Base-by-base conservation (phyloP, 2,888 invertebrate genomes). In the Lasioglossum leucozonium region DNA sequence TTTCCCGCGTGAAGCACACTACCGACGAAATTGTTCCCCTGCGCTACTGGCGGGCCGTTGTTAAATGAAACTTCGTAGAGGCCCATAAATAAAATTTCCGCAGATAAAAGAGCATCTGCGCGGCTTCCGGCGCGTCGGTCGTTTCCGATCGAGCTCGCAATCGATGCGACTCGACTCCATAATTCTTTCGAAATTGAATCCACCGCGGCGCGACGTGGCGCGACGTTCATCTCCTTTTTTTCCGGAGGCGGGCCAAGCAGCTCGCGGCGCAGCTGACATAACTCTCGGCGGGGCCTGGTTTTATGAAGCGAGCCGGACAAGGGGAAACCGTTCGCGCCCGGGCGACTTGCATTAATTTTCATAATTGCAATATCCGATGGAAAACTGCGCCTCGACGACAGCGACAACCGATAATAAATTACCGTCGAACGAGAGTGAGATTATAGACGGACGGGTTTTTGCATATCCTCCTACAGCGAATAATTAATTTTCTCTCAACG, bases 401-500 rank as follows among this genome's bases (percentile, higher is more conserved):
- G 51, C 71, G 72, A 44, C 62, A 40, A 47, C 30, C 72, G 77
- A 72, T 73, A 80, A 87, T 82, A 78, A 81, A 86, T 87, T 72
- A 65, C 47, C 51, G 72, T 44, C 62, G 86, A 79, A 81, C 72
- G 69, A 73, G 37, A 51, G 47, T 40, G 51, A 76, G 77, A 86
- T 87, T 86, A 79, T 62, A 80, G 67, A 71, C 34, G 58, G 72
- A 79, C 40, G 26, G 69, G 42, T 83, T 86, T 83, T 86, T 82
- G 79, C 72, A 4, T 58, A 40, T 79, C 69, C 62, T 74, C 58
- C 58, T 18, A 30, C 34, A 37, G 55, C 0, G 82, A 78, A 78
- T 87, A 87, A 87, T 86, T 87, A 87, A 86, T 87, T 82, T 58
- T 58, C 58, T 77, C 42, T n/a, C n/a, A 16, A n/a, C n/a, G n/a